phyloP scores from a whole-genome alignment of 2,797 vertebrate species.

The Podarcis siculus region DNA sequence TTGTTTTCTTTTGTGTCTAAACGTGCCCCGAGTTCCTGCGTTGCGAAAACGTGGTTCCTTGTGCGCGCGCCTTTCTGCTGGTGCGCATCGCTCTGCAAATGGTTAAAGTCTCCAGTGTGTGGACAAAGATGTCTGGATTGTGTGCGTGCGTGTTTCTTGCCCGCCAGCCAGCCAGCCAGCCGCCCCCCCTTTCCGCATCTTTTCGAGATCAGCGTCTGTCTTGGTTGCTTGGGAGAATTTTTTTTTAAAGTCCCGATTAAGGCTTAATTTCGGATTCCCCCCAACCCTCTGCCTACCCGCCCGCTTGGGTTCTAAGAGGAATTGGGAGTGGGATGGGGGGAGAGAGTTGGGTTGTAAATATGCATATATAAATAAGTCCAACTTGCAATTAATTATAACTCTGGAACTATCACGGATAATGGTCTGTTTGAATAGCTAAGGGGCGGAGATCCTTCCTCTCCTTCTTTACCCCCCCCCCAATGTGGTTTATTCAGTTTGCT shows the following conservation, averaged over 20 bases:
- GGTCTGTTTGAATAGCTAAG: background rate
- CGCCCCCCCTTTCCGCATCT: accelerated
- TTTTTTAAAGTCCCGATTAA: slow-evolving; percentile 51
- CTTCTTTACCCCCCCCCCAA: accelerated
- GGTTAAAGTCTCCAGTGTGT: background rate
- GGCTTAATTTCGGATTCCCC: background rate
- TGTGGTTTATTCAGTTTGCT: background rate
- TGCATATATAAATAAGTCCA: background rate
- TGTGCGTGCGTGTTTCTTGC: no score
- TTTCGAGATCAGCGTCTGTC: background rate
- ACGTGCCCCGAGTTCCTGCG: background rate
- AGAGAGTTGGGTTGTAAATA: background rate
- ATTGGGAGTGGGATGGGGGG: slow-evolving; percentile 9
- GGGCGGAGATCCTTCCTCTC: slow-evolving; percentile 31
- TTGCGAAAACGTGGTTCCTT: background rate
- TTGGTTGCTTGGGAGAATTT: background rate
- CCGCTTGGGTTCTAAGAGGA: slow-evolving; percentile 52
- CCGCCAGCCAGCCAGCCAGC: no score
- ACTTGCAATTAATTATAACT: no score
- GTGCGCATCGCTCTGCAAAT: background rate
- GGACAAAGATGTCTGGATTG: background rate
- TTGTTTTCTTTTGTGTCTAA: slow-evolving; percentile 9
- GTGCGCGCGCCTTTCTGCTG: background rate
- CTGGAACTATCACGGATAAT: no score
- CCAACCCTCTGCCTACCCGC: slow-evolving; percentile 33